Percentiles rank a stretch among this genome's conserved stretches.
Evolutionary conservation across 1,140 invertebrate species (phyloP).

Genomic region (Apis cerana): DNA sequence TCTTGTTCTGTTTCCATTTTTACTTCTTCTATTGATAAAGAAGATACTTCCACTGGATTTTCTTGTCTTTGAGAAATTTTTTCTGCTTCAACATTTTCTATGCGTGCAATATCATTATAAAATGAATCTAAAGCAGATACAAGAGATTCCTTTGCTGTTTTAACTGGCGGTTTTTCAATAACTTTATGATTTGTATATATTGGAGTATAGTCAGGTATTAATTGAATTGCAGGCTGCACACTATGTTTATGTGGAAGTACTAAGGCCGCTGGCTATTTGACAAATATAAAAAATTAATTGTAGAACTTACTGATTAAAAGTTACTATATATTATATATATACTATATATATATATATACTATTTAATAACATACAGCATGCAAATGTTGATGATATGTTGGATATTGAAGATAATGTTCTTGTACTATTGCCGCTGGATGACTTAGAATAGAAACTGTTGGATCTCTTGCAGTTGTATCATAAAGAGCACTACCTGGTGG

Average conservation of each 20-base stretch:
- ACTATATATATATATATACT: no score
- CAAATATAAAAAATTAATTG: conserved; percentile 16
- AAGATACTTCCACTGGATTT: background rate
- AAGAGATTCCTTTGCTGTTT: conserved; percentile 74
- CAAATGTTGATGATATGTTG: conserved; percentile 76
- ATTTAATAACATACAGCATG: conserved; percentile 72
- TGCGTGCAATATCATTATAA: conserved; percentile 83
- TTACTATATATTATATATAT: background rate
- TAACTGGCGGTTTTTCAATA: conserved; percentile 76
- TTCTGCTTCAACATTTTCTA: conserved; percentile 76
- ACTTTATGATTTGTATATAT: conserved; percentile 78
- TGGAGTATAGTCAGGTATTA: conserved; percentile 76
- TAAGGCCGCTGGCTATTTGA: conserved; percentile 66
- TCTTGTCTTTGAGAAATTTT: conserved; percentile 42
- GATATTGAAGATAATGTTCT: conserved; percentile 77
- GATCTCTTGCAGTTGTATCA: conserved; percentile 72
- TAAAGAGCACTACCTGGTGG: conserved; percentile 76
- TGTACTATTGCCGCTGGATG: conserved; percentile 76
- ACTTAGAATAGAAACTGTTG: conserved; percentile 70
- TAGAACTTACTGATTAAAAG: background rate
- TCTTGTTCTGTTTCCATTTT: conserved; percentile 49
- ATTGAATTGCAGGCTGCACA: conserved; percentile 74
- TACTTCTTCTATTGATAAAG: conserved; percentile 19
- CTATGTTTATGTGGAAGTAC: conserved; percentile 73
- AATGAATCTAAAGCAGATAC: conserved; percentile 83